These are phyloP conservation scores for Garrulus glandarius DNA, from an alignment of 2,797 vertebrate species.

Conservation along the genomic window DNA sequence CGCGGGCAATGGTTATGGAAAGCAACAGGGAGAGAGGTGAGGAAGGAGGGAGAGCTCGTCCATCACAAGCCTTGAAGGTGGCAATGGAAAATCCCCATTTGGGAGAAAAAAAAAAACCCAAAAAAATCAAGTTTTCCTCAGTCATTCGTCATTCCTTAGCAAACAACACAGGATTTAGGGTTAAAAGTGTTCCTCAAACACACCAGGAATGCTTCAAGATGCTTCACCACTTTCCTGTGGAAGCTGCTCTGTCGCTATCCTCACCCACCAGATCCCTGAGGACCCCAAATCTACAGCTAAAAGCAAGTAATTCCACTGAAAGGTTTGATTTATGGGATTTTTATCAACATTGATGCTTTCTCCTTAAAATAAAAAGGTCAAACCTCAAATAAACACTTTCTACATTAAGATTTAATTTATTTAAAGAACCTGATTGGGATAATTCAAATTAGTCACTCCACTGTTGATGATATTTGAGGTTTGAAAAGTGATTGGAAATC, in stretches of 20 bases:
- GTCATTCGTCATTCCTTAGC: neutral
- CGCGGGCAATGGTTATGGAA: accelerated
- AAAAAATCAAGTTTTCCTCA: neutral
- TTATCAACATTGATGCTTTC: neutral
- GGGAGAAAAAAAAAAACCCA: accelerated
- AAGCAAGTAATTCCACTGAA: neutral
- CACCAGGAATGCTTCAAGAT: neutral
- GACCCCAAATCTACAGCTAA: neutral
- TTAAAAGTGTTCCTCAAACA: neutral
- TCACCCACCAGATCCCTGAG: accelerated
- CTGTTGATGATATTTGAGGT: neutral
- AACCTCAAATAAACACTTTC: neutral
- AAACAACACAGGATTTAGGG: neutral
- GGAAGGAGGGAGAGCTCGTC: neutral
- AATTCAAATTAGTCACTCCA: neutral
- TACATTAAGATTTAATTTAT: neutral
- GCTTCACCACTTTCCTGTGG: neutral
- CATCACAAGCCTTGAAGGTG: neutral
- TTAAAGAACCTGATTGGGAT: neutral
- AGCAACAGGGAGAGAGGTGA: neutral
- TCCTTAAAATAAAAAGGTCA: neutral
- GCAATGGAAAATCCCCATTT: neutral
- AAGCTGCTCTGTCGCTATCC: neutral
- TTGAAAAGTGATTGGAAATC: neutral
- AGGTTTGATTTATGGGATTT: neutral